Evolutionary conservation across 2,888 invertebrate genomes (phyloP).

Genomic region (Rhagophthalmus giganteus): DNA sequence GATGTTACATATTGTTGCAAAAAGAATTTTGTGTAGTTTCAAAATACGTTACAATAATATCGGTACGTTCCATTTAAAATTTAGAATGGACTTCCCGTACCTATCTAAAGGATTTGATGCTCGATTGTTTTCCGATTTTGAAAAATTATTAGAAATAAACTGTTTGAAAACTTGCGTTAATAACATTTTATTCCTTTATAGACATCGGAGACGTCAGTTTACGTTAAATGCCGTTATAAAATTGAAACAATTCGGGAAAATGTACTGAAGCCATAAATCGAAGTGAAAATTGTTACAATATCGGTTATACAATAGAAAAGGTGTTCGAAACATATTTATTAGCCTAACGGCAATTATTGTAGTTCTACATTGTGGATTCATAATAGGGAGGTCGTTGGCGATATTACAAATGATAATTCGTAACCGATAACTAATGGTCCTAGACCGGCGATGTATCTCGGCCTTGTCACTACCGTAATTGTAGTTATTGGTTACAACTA

Average conservation of each 20-base stretch:
- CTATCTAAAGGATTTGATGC: too few relatives aligned
- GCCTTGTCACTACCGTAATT: conserved; percentile 54
- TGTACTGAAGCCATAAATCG: not conserved
- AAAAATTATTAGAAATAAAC: too few relatives aligned
- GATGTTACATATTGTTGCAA: too few relatives aligned
- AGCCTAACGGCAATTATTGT: not conserved
- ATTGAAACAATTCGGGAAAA: too few relatives aligned
- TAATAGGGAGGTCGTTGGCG: conserved; percentile 18
- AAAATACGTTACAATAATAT: too few relatives aligned
- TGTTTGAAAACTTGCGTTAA: too few relatives aligned
- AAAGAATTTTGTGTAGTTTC: too few relatives aligned
- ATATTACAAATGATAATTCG: conserved; percentile 32
- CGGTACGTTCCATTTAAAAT: too few relatives aligned
- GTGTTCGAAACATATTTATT: conserved; percentile 1
- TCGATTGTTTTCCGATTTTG: too few relatives aligned
- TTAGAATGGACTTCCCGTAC: too few relatives aligned
- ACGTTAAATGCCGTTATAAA: not conserved
- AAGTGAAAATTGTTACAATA: not conserved
- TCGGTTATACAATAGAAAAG: not conserved
- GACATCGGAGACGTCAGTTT: too few relatives aligned
- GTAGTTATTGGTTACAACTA: conserved; percentile 56
- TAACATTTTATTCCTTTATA: too few relatives aligned
- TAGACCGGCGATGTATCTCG: conserved; percentile 51
- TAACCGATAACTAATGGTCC: conserved; percentile 47
- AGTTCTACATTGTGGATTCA: conserved; percentile 5